Evolutionary conservation across 1,140 invertebrate species (phyloP), one percentile per base, ranked within the genome.

Genomic region (Adoxophyes honmai): DNA sequence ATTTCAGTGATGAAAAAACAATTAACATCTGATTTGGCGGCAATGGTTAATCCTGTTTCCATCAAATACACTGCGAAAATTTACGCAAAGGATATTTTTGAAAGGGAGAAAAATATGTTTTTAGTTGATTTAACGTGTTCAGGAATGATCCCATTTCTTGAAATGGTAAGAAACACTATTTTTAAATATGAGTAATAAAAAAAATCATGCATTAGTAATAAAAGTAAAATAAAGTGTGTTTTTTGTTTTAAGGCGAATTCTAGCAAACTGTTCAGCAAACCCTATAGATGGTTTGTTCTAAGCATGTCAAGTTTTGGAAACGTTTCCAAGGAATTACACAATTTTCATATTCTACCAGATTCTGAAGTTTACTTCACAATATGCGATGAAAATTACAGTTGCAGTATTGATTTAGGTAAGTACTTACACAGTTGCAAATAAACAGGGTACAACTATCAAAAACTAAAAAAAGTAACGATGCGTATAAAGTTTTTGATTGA

Each of bases 291-390:
- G 39, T 21, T 44, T 4, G 18, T 44, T 18, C n/a, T 44, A 3
- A 44, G 18, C 39, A 44, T n/a, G 39, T 10, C 1, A n/a, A 10
- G n/a, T n/a, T n/a, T n/a, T 8, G 42, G 48, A 52, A 21, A 14
- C 9, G 14, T 65, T 0, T 14, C 58, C 28, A 3, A 36, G 4
- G 38, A 68, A 55, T 33, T 75, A 28, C 7, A 64, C n/a, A 28
- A 68, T 28, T 36, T 69, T 8, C 35, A 60, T 14, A 62, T 80
- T 16, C 59, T 70, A 18, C 52, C 68, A 14, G 75, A 82, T 66
- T 70, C 79, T 15, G 66, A 82, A 60, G 63, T 82, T 8, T 60
- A 77, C 18, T 36, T 78, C n/a, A 48, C 39, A 55, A 28, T 52
- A 52, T 54, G 51, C 21, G 6, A 28, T 28, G 21, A 6, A n/a